Conservation (phyloP, 2,797 vertebrate genomes). For the Gymnoscopelus braueri region DNA sequence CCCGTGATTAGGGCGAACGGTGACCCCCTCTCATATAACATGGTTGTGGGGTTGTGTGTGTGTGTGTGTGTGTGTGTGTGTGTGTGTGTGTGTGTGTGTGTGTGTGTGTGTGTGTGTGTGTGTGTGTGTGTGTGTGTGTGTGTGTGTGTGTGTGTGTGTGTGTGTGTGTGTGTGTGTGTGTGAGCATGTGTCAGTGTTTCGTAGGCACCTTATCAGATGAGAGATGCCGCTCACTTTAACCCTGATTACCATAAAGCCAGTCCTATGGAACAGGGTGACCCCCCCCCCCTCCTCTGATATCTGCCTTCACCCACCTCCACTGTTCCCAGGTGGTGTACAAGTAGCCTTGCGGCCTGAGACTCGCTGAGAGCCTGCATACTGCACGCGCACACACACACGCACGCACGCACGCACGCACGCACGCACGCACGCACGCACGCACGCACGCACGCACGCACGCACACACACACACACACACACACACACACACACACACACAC, state of each 20-base stretch:
- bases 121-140: slow-evolving; percentile 66
- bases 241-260: slow-evolving; percentile 81
- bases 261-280: slow-evolving; percentile 75
- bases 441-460: too few relatives aligned
- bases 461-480: too few relatives aligned
- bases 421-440: too few relatives aligned
- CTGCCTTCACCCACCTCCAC: slow-evolving; percentile 44
- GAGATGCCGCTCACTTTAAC: slow-evolving; percentile 75
- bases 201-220: slow-evolving; percentile 73
- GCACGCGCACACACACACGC: too few relatives aligned
- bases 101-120: slow-evolving; percentile 65
- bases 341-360: slow-evolving; percentile 22
- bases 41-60: slow-evolving; percentile 63
- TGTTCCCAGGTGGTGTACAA: slow-evolving; percentile 34
- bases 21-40: slow-evolving; percentile 83
- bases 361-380: too few relatives aligned
- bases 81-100: slow-evolving; percentile 56
- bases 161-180: too few relatives aligned
- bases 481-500: too few relatives aligned
- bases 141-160: slow-evolving; percentile 59
- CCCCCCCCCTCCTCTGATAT: slow-evolving; percentile 9
- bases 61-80: slow-evolving; percentile 59
- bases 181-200: slow-evolving; percentile 70
- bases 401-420: too few relatives aligned
- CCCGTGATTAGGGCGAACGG: slow-evolving; percentile 83